Evolutionary conservation across 2,888 invertebrate genomes (phyloP).

Genomic region (Hyalella azteca): DNA sequence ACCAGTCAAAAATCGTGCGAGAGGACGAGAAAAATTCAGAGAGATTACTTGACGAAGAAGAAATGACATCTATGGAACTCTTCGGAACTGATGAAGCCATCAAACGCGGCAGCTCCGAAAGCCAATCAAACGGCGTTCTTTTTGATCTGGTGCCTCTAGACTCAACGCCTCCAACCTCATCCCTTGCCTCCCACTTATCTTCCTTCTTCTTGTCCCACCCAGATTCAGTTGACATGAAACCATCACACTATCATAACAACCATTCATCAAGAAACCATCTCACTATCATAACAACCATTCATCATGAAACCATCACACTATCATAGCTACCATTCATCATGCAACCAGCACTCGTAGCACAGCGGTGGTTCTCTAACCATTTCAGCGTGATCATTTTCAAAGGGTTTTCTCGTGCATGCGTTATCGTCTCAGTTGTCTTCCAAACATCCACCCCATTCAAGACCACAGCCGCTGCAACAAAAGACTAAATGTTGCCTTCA

Average conservation of each 20-base stretch:
- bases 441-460: background rate
- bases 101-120: constrained; percentile 12
- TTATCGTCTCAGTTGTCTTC: no score
- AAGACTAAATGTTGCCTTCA: constrained; percentile 30
- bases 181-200: constrained; percentile 11
- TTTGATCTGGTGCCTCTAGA: background rate
- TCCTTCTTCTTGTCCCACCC: constrained; percentile 22
- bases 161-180: background rate
- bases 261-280: no score
- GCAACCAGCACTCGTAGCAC: no score
- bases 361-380: no score
- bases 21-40: background rate
- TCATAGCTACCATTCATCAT: no score
- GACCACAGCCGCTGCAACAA: constrained; percentile 20
- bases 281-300: no score
- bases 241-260: no score
- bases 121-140: background rate
- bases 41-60: background rate
- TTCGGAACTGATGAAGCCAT: constrained; percentile 51
- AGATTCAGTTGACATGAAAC: constrained; percentile 18
- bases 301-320: no score
- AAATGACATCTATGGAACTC: constrained; percentile 48
- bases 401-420: no score
- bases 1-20: no score
- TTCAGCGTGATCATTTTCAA: no score